These are phyloP conservation scores for Malurus cyaneus DNA, from an alignment of 2,113 vertebrate species.

Conservation along the genomic window DNA sequence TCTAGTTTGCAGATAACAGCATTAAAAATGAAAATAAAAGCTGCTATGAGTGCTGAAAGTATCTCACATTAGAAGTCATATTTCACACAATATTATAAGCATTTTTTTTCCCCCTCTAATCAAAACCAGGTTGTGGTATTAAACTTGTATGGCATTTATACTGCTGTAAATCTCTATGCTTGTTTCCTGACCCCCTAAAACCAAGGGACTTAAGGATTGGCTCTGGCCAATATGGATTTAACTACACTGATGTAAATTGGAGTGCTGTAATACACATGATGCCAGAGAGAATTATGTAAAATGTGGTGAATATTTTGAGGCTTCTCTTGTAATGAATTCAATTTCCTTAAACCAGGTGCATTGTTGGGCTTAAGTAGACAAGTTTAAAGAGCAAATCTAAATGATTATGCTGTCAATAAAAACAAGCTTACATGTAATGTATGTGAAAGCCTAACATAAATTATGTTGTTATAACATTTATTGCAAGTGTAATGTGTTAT, in stretches of 20 bases:
- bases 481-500: background rate
- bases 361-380: background rate
- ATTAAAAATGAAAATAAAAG: background rate
- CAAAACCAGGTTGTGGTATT: background rate
- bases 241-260: background rate
- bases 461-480: slow-evolving; percentile 42
- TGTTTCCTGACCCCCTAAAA: background rate
- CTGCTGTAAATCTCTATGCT: background rate
- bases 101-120: background rate
- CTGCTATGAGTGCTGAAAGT: background rate
- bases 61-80: background rate
- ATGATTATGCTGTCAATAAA: slow-evolving; percentile 28
- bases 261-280: background rate
- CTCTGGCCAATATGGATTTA: background rate
- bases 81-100: background rate
- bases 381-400: slow-evolving; percentile 40
- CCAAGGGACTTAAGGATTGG: background rate
- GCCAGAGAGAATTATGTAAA: background rate
- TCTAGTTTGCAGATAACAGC: background rate
- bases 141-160: background rate
- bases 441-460: slow-evolving; percentile 35
- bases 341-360: background rate
- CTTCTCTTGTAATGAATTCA: background rate
- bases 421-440: background rate
- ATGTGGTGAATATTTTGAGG: background rate